Conservation (phyloP, 1,140 invertebrate genomes). For the Lepidotrigona ventralis region DNA sequence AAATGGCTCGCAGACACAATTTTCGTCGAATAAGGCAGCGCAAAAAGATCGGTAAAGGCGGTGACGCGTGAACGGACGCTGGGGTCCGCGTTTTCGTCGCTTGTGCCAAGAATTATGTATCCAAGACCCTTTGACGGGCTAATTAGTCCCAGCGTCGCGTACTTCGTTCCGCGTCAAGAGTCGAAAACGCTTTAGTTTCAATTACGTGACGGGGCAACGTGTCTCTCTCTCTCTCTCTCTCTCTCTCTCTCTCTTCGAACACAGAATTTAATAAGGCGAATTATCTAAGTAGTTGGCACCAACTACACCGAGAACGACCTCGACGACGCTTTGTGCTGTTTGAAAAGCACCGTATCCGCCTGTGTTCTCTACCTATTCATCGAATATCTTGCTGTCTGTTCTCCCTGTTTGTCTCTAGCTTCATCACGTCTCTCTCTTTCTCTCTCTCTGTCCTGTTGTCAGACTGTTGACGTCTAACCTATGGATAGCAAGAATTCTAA, state of each 20-base stretch:
- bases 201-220: slow-evolving; percentile 47
- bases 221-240: slow-evolving; percentile 8
- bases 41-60: neutral
- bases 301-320: slow-evolving; percentile 14
- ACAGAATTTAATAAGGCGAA: slow-evolving; percentile 59
- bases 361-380: slow-evolving; percentile 20
- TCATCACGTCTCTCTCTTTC: neutral
- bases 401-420: neutral
- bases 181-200: slow-evolving; percentile 66
- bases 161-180: slow-evolving; percentile 57
- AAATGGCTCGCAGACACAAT: neutral
- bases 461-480: slow-evolving; percentile 41
- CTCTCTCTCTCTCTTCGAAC: slow-evolving; percentile 1
- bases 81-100: slow-evolving; percentile 36
- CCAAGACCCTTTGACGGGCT: slow-evolving; percentile 58
- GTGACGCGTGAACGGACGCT: neutral
- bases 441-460: neutral
- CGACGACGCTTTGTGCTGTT: slow-evolving; percentile 42
- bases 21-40: neutral
- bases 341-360: slow-evolving; percentile 33
- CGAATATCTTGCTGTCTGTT: neutral
- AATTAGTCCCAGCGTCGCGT: slow-evolving; percentile 58
- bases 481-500: slow-evolving; percentile 28
- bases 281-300: slow-evolving; percentile 59
- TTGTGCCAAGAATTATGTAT: slow-evolving; percentile 54